Conservation (phyloP, 2,113 vertebrate genomes). For the Tenebrosternarchus preto region DNA sequence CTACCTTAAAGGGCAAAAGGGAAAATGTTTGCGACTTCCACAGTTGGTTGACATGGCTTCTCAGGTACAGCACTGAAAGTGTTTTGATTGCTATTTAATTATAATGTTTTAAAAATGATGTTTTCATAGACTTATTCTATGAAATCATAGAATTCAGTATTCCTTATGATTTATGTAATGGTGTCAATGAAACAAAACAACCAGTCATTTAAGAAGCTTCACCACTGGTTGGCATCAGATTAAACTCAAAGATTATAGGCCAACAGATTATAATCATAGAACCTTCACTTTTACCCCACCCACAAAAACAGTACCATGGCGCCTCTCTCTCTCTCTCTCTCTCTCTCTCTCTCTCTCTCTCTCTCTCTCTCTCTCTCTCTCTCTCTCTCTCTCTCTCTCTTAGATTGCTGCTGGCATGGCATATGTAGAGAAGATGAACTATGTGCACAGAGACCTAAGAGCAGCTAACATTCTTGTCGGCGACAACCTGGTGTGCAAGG, state of each 20-base stretch:
- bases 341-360: background rate
- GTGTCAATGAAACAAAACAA: no score
- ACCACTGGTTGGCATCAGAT: no score
- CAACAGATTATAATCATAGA: no score
- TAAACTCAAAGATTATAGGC: no score
- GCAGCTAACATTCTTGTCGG: slow-evolving; percentile 97
- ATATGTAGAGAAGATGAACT: slow-evolving; percentile 98
- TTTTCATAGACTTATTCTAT: background rate
- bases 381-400: background rate
- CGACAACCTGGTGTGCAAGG: slow-evolving; percentile 92
- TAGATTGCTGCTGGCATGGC: slow-evolving; percentile 97
- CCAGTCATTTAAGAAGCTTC: no score
- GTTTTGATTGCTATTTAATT: background rate
- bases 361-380: no score
- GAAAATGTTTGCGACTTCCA: slow-evolving; percentile 90
- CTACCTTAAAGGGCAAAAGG: slow-evolving; percentile 94
- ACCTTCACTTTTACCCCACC: no score
- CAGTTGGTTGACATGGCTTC: slow-evolving; percentile 97
- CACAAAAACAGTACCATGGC: no score
- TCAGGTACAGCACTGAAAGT: slow-evolving; percentile 77
- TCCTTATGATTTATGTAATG: no score
- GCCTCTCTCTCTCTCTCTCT: no score
- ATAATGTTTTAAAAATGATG: background rate
- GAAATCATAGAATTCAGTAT: no score
- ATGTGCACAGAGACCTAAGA: slow-evolving; percentile 92